These are phyloP conservation scores for Colaptes auratus DNA, from an alignment of 2,113 vertebrate genomes.

Conservation along the genomic window DNA sequence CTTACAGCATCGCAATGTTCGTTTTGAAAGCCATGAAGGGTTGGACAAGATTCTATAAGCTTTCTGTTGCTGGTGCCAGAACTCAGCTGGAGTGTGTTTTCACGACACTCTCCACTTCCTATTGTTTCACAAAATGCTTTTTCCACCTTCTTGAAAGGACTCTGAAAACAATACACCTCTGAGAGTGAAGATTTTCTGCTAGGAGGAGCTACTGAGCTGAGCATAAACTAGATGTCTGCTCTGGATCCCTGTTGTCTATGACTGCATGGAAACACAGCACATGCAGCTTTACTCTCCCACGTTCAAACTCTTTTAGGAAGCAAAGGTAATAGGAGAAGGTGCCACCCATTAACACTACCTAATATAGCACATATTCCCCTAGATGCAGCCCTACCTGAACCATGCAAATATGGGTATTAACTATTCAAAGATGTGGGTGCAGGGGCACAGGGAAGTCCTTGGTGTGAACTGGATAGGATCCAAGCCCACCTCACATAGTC, in stretches of 20 bases:
- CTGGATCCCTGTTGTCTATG: not conserved
- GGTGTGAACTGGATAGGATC: not conserved
- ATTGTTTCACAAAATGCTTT: slow-evolving; percentile 55
- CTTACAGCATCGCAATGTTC: slow-evolving; percentile 23
- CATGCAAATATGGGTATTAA: not conserved
- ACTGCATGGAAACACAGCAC: not conserved
- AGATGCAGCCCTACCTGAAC: not conserved
- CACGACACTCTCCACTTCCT: slow-evolving; percentile 42
- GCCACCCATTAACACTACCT: slow-evolving; percentile 31
- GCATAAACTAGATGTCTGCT: not conserved
- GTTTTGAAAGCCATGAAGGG: slow-evolving; percentile 52
- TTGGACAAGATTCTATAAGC: slow-evolving; percentile 44
- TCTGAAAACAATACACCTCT: slow-evolving; percentile 65
- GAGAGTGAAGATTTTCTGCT: slow-evolving; percentile 46
- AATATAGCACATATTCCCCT: not conserved
- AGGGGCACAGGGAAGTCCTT: not conserved
- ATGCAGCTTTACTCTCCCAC: not conserved
- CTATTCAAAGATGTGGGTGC: not conserved
- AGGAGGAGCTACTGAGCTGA: slow-evolving; percentile 66
- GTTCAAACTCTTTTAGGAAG: not conserved
- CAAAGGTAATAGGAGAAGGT: slow-evolving; percentile 48
- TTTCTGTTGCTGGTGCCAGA: slow-evolving; percentile 48
- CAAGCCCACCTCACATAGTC: slow-evolving; percentile 20
- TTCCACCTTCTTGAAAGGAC: slow-evolving; percentile 77
- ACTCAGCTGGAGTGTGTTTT: slow-evolving; percentile 57